Evolutionary conservation across 30 jellyfish, hydroid and myxozoan genomes (phyloP).

Genomic region (Morbakka virulenta): DNA sequence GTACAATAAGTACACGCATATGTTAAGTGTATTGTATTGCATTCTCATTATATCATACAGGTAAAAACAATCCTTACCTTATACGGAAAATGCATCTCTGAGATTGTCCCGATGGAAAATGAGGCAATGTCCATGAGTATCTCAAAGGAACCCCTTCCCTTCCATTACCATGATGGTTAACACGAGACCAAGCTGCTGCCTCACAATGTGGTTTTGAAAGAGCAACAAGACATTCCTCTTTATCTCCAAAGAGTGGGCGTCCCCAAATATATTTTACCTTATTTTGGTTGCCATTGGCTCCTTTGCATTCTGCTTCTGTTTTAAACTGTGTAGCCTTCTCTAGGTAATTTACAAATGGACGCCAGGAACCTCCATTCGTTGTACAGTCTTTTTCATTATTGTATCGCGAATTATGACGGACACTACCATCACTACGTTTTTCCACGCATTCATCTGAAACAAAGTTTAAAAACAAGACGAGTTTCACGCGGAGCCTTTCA

Average conservation of each 20-base stretch:
- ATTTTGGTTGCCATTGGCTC: slow-evolving; percentile 31
- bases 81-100: slow-evolving; percentile 76
- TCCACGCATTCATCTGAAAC: slow-evolving; percentile 80
- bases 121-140: slow-evolving; percentile 75
- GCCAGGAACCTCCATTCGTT: slow-evolving; percentile 78
- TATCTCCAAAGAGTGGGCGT: slow-evolving; percentile 42
- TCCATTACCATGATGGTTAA: slow-evolving; percentile 92
- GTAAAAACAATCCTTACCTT: slow-evolving; percentile 62
- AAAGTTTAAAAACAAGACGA: background rate
- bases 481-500: too few relatives aligned
- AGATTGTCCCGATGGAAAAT: slow-evolving; percentile 71
- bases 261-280: slow-evolving; percentile 77
- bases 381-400: slow-evolving; percentile 76
- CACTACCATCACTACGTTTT: slow-evolving; percentile 20
- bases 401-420: slow-evolving; percentile 49
- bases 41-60: too few relatives aligned
- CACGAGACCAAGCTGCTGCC: slow-evolving; percentile 82
- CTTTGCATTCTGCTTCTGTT: slow-evolving; percentile 60
- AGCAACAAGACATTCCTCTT: slow-evolving; percentile 73
- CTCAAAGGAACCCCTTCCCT: slow-evolving; percentile 67
- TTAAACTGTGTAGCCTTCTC: slow-evolving; percentile 56
- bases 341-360: slow-evolving; percentile 68
- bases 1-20: too few relatives aligned
- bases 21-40: too few relatives aligned
- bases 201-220: slow-evolving; percentile 74